phyloP scores from a whole-genome alignment of 1,140 invertebrate genomes.

The Glomeris maerens region DNA sequence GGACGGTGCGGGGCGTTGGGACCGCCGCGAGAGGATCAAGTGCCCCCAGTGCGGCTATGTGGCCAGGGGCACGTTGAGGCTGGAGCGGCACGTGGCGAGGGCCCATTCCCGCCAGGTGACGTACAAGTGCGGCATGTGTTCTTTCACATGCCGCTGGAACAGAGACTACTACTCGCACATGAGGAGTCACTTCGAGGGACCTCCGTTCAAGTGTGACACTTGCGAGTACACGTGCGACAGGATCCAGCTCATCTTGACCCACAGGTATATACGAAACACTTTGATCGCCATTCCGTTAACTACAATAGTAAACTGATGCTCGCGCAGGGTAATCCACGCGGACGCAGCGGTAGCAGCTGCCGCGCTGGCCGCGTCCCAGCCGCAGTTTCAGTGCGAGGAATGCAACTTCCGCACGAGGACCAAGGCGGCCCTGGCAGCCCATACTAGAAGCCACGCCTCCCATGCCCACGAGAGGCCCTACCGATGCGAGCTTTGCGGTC shows the following conservation, averaged over 20 bases:
- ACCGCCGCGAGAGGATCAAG: slow-evolving; percentile 26
- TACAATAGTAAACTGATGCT: too few species aligned
- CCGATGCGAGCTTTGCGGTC: slow-evolving; percentile 33
- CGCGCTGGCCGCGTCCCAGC: too few species aligned
- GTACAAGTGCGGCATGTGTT: slow-evolving; percentile 47
- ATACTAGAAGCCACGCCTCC: slow-evolving; percentile 34
- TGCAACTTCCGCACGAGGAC: slow-evolving; percentile 34
- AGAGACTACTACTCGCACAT: slow-evolving; percentile 48
- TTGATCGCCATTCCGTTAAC: too few species aligned
- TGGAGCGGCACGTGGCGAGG: slow-evolving; percentile 38
- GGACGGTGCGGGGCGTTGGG: slow-evolving; percentile 1
- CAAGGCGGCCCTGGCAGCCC: slow-evolving; percentile 35
- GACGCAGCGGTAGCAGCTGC: too few species aligned
- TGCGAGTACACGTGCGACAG: slow-evolving; percentile 40
- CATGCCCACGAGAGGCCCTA: slow-evolving; percentile 33
- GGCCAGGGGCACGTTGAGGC: slow-evolving; percentile 31
- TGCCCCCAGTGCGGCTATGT: slow-evolving; percentile 39
- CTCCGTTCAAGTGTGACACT: slow-evolving; percentile 45
- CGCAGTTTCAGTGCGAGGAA: slow-evolving; percentile 35
- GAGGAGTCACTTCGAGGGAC: slow-evolving; percentile 45
- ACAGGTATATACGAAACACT: slow-evolving; percentile 39
- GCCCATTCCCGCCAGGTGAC: slow-evolving; percentile 41
- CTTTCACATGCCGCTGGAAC: slow-evolving; percentile 47
- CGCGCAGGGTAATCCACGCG: too few species aligned
- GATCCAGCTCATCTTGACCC: slow-evolving; percentile 39